Percentiles rank a stretch among this genome's conserved stretches.
These are phyloP conservation scores for Vanessa tameamea DNA, from an alignment of 1,140 invertebrate genomes.

Conservation along the genomic window DNA sequence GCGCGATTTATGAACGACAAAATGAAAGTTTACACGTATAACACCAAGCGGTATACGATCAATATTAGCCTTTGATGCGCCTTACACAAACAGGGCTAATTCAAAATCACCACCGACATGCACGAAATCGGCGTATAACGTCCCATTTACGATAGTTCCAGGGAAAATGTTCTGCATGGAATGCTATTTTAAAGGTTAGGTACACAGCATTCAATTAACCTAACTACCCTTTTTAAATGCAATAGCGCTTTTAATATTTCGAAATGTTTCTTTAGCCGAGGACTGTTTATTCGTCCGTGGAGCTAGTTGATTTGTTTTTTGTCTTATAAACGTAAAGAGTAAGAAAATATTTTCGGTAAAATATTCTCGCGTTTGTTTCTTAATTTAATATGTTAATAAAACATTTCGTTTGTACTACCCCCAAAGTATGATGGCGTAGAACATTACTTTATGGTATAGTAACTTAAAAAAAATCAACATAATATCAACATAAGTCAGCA, in stretches of 20 bases:
- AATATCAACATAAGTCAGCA: too few species aligned
- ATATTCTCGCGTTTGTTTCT: too few species aligned
- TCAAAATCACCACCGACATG: conserved; percentile 13
- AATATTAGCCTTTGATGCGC: conserved; percentile 16
- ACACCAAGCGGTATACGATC: conserved; percentile 4
- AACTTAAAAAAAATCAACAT: too few species aligned
- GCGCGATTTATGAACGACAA: conserved; percentile 1
- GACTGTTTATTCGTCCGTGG: background rate
- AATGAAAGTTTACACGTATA: conserved; percentile 8
- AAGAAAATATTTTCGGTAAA: background rate
- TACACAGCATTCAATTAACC: conserved; percentile 15
- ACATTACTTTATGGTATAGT: too few species aligned
- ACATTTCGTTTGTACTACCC: too few species aligned
- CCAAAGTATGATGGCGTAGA: too few species aligned
- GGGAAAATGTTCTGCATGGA: conserved; percentile 12
- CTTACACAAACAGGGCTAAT: conserved; percentile 11
- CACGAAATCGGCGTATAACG: conserved; percentile 4
- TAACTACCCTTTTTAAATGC: conserved; percentile 4
- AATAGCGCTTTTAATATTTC: conserved; percentile 10
- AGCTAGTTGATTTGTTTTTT: background rate
- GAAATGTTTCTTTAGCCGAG: conserved; percentile 2
- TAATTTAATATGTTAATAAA: too few species aligned
- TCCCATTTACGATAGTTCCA: conserved; percentile 3
- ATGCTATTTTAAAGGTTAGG: conserved; percentile 18
- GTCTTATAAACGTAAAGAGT: background rate